Conservation (phyloP, 37 sponge, comb jelly and placozoan species). For the Beroe ovata region DNA sequence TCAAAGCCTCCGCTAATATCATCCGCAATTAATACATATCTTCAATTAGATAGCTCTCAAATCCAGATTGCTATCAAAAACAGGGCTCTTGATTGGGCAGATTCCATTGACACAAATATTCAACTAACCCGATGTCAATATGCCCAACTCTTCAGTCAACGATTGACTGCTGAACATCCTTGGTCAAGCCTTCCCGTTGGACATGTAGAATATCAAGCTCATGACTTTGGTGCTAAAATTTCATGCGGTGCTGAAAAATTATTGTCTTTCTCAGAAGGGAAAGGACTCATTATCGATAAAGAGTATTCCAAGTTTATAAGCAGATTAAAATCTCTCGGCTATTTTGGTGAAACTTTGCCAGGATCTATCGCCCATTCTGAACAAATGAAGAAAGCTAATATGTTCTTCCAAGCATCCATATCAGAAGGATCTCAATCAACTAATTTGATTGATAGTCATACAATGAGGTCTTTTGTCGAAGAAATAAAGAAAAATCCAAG, state of each 20-base stretch:
- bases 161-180: background rate
- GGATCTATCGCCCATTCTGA: background rate
- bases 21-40: conserved; percentile 2
- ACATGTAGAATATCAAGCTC: conserved; percentile 17
- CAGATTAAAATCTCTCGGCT: conserved; percentile 1
- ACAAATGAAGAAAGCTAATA: conserved; percentile 7
- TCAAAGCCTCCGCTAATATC: background rate
- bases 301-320: conserved; percentile 4
- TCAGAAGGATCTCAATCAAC: background rate
- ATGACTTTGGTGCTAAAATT: background rate
- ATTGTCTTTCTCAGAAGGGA: background rate
- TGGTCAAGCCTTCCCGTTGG: conserved; percentile 22
- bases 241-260: conserved; percentile 15
- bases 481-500: background rate
- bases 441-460: background rate
- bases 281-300: background rate
- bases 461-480: background rate
- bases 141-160: conserved; percentile 56
- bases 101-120: conserved; percentile 6
- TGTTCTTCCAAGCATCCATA: conserved; percentile 31
- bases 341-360: conserved; percentile 4
- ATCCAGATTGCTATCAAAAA: conserved; percentile 15
- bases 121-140: conserved; percentile 23
- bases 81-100: background rate
- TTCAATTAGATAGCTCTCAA: background rate